Conservation (phyloP, 2,888 invertebrate genomes). For the Trilocha varians region DNA sequence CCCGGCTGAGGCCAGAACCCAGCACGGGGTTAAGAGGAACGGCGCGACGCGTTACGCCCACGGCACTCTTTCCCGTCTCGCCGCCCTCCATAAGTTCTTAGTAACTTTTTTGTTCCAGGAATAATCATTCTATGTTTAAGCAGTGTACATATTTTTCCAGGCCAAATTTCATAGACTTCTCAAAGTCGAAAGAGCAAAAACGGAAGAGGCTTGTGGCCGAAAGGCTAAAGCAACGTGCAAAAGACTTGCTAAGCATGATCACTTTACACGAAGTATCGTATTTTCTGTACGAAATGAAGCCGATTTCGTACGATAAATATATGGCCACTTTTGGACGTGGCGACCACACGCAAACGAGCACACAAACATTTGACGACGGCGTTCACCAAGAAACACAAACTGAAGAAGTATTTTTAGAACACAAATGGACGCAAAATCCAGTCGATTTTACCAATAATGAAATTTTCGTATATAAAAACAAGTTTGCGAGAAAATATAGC, state of each 20-base stretch:
- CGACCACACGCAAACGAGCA: conserved; percentile 51
- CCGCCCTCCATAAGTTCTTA: too few relatives aligned
- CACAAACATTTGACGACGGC: conserved; percentile 62
- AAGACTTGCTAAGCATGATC: conserved; percentile 55
- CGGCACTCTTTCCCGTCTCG: too few relatives aligned
- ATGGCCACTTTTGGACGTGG: conserved; percentile 58
- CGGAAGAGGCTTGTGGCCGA: conserved; percentile 38
- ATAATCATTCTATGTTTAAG: too few relatives aligned
- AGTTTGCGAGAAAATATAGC: conserved; percentile 21
- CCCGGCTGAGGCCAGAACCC: too few relatives aligned
- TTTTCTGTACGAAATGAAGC: conserved; percentile 59
- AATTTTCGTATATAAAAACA: conserved; percentile 25
- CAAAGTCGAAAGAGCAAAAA: conserved; percentile 48
- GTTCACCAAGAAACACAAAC: conserved; percentile 53
- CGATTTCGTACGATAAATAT: conserved; percentile 60
- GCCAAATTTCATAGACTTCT: conserved; percentile 52
- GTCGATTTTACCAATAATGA: conserved; percentile 49
- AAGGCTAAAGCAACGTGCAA: conserved; percentile 42
- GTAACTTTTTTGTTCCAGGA: too few relatives aligned
- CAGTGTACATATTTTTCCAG: conserved; percentile 35
- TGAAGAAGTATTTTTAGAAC: conserved; percentile 34
- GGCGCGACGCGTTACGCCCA: too few relatives aligned
- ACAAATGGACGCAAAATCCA: conserved; percentile 62
- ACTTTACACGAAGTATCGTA: conserved; percentile 61
- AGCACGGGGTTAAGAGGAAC: too few relatives aligned